Evolutionary conservation across 2,888 invertebrate genomes (phyloP), one percentile per base, ranked within the genome.

Genomic region (Trichogramma evanescens): DNA sequence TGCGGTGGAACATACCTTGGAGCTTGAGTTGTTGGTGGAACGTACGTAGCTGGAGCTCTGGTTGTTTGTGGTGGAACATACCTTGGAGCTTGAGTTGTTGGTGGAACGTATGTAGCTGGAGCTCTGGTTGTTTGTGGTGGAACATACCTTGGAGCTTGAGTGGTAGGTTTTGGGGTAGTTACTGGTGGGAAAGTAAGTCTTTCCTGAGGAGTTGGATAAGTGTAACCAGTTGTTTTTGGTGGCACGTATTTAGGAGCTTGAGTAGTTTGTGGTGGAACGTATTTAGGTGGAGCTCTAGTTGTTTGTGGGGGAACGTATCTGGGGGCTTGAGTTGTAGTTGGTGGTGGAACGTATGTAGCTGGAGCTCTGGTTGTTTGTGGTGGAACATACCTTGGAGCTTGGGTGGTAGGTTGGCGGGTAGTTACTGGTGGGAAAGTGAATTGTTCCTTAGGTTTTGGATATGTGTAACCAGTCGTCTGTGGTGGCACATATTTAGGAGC

Each of bases 401-500:
- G 6, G 60, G 65, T 7, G 58, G 62, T 5, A 58, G 56, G 7
- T 58, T 43, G 45, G 42, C 26, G 26, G 26, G 26, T 26, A 10
- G 53, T 44, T 6, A 53, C 52, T 7, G 56, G 51, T 10, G 56
- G 58, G 64, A 66, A 61, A 38, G 4, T 40, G n/a, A 44, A n/a
- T 45, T 46, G 49, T n/a, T 58, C 57, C 51, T 52, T 59, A 6
- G 62, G 65, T 7, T 57, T 61, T 5, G 59, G 56, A 5, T 58
- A 62, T 26, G 55, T 66, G 66, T 39, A 66, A 69, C 45, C 51
- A 6, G 72, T 43, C 59, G 74, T 26, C 58, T 43, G 67, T 62
- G 26, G 66, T 62, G 66, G 68, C 65, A 71, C 61, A 42, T 69
- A 9, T 45, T 73, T 57, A 66, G 56, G 65, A 57, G 50, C 67